Percentiles rank a stretch among this genome's conserved stretches.
Conservation (phyloP, 1,140 invertebrate genomes). For the Pseudomyrmex sp. region DNA sequence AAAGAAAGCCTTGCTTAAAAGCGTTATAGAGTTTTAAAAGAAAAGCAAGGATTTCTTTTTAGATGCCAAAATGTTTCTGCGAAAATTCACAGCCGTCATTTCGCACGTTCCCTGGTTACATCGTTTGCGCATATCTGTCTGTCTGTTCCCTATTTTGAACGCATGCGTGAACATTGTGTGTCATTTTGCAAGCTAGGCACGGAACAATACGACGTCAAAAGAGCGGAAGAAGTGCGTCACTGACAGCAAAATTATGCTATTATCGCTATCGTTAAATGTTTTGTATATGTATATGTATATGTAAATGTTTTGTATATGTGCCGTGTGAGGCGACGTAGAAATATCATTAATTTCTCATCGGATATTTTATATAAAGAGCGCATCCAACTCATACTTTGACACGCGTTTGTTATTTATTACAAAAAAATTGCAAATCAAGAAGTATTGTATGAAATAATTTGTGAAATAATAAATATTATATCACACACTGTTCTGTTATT, state of each 20-base stretch:
- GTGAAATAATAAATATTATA: conserved; percentile 34
- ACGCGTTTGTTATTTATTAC: conserved; percentile 18
- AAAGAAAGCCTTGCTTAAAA: conserved; percentile 5
- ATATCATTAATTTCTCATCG: conserved; percentile 60
- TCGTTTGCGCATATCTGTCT: conserved; percentile 49
- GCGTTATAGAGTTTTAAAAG: conserved; percentile 59
- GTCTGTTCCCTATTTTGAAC: conserved; percentile 54
- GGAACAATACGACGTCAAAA: conserved; percentile 54
- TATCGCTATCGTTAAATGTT: conserved; percentile 56
- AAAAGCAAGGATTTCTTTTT: conserved; percentile 65
- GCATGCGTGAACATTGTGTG: conserved; percentile 69
- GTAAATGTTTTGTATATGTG: conserved; percentile 28
- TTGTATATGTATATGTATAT: neutral
- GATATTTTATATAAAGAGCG: conserved; percentile 38
- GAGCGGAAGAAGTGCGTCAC: conserved; percentile 49
- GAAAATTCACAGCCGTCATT: conserved; percentile 69
- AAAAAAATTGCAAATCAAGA: conserved; percentile 42
- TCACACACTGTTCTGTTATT: neutral
- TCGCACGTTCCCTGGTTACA: conserved; percentile 65
- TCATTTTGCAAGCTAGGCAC: conserved; percentile 70
- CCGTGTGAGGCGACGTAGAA: conserved; percentile 23
- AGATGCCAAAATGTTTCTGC: conserved; percentile 65
- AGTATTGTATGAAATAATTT: conserved; percentile 27
- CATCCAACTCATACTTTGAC: conserved; percentile 24
- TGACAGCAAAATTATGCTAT: conserved; percentile 55